Evolutionary conservation across 2,797 vertebrate species (phyloP).

Genomic region (Cetoscarus ocellatus): DNA sequence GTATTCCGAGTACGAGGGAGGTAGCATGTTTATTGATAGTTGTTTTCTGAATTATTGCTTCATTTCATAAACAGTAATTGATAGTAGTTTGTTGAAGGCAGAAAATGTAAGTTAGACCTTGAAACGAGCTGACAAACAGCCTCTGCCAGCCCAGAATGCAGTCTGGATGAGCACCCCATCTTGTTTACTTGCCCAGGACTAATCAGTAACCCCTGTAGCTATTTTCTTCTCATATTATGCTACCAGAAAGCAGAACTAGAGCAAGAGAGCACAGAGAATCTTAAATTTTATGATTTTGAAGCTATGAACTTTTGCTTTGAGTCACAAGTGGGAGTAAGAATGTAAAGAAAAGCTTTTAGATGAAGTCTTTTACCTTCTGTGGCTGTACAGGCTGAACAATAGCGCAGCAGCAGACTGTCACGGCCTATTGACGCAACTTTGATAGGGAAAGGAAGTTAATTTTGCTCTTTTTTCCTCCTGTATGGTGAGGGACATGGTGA

Average conservation of each 20-base stretch:
- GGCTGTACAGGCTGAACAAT: neutral
- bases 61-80: neutral
- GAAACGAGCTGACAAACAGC: constrained; percentile 3
- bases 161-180: constrained; percentile 1
- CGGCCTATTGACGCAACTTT: constrained; percentile 19
- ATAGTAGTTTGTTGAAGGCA: neutral
- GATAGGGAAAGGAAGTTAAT: neutral
- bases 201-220: constrained; percentile 36
- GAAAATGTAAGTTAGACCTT: constrained; percentile 9
- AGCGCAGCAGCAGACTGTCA: constrained; percentile 5
- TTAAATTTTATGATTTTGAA: constrained; percentile 8
- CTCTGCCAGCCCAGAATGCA: constrained; percentile 11
- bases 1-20: neutral
- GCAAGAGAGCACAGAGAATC: constrained; percentile 3
- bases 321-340: neutral
- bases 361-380: constrained; percentile 12
- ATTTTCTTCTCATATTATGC: constrained; percentile 19
- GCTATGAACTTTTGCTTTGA: constrained; percentile 14
- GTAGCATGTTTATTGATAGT: neutral
- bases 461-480: constrained; percentile 1
- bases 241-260: constrained; percentile 24
- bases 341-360: constrained; percentile 14
- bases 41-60: neutral
- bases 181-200: constrained; percentile 37
- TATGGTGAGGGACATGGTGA: neutral